phyloP scores from a whole-genome alignment of 1,140 invertebrate species.

The Rhagoletis zephyria region DNA sequence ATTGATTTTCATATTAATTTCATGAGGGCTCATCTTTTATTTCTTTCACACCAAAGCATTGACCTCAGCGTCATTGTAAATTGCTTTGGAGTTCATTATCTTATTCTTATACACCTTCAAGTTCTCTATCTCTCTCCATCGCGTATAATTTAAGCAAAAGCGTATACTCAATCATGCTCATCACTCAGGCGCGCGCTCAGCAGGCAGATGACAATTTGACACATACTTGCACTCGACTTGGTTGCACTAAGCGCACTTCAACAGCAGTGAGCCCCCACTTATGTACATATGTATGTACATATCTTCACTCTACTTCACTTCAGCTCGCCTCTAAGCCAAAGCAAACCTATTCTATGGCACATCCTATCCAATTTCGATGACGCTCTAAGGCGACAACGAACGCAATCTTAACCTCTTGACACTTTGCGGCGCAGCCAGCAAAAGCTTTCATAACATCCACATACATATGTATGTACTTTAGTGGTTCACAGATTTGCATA shows the following conservation, averaged over 20 bases:
- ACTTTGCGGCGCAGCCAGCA: neutral
- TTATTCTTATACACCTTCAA: neutral
- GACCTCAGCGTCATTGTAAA: constrained; percentile 6
- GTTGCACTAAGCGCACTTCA: constrained; percentile 8
- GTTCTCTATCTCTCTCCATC: neutral
- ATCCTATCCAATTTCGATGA: neutral
- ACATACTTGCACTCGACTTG: constrained; percentile 21
- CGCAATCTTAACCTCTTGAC: constrained; percentile 27
- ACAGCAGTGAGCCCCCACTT: neutral
- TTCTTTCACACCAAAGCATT: constrained; percentile 20
- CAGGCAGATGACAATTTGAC: constrained; percentile 24
- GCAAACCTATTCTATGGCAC: neutral
- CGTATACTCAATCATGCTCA: neutral
- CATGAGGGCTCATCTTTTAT: neutral
- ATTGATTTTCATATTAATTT: neutral
- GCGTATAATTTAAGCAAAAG: constrained; percentile 1
- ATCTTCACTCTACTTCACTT: neutral
- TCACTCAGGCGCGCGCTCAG: neutral
- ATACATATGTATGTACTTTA: neutral
- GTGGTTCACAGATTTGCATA: neutral
- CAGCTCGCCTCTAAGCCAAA: neutral
- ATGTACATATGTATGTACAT: neutral
- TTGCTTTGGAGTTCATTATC: neutral
- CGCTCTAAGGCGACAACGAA: neutral
- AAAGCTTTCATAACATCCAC: neutral